Conservation (phyloP, 1,140 invertebrate species). For the Trissolcus basalis region DNA sequence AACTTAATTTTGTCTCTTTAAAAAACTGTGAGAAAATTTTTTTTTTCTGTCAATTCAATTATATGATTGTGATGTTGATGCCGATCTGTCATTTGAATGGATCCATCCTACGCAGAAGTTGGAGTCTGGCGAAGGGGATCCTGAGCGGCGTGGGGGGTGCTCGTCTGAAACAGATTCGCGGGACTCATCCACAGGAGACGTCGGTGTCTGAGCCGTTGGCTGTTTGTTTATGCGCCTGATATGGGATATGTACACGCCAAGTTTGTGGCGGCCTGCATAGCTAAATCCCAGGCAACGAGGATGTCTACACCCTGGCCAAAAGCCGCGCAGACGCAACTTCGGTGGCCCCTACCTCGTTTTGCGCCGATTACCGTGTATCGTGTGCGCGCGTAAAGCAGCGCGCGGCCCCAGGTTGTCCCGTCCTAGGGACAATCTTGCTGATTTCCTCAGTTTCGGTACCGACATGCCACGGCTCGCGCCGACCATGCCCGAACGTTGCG, state of each 20-base stretch:
- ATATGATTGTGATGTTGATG: too few relatives aligned
- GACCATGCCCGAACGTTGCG: constrained; percentile 49
- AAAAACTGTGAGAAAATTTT: too few relatives aligned
- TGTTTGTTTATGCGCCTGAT: constrained; percentile 33
- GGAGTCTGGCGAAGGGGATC: too few relatives aligned
- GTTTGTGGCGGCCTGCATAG: constrained; percentile 55
- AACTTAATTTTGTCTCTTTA: too few relatives aligned
- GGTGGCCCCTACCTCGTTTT: constrained; percentile 39
- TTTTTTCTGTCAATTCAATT: too few relatives aligned
- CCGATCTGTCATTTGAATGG: too few relatives aligned
- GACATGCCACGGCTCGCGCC: constrained; percentile 62
- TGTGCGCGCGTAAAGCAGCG: constrained; percentile 53
- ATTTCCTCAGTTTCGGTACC: constrained; percentile 54
- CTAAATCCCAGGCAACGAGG: constrained; percentile 59
- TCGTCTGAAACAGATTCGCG: too few relatives aligned
- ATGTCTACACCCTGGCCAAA: constrained; percentile 63
- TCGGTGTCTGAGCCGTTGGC: too few relatives aligned
- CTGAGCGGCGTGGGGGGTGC: too few relatives aligned
- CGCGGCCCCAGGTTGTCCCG: constrained; percentile 44
- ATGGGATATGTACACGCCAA: constrained; percentile 33
- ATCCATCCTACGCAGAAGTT: too few relatives aligned
- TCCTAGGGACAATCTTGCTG: constrained; percentile 36
- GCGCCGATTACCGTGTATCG: constrained; percentile 50
- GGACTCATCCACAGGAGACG: too few relatives aligned
- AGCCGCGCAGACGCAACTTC: constrained; percentile 57